phyloP scores from a whole-genome alignment of 2,113 vertebrate species.

The Pelusios castaneus region DNA sequence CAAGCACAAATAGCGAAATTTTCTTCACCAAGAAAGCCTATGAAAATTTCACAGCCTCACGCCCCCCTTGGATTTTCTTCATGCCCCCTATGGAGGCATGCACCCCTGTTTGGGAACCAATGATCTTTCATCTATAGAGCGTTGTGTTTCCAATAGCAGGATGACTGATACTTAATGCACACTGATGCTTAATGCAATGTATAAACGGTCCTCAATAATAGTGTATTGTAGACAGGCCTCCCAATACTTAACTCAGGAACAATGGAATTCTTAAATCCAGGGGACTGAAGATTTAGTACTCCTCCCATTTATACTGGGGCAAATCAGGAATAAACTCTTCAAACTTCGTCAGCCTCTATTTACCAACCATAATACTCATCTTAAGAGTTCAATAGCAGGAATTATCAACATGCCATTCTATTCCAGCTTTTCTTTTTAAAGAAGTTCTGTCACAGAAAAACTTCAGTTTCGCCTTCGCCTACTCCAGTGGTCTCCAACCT shows the following conservation, averaged over 20 bases:
- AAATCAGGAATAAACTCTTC: not conserved
- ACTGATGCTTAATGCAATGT: not conserved
- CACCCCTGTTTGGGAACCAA: too few species aligned
- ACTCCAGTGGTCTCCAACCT: too few species aligned
- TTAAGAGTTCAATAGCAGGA: not conserved
- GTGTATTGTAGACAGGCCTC: not conserved
- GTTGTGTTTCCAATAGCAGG: not conserved
- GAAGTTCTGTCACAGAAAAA: fast-evolving
- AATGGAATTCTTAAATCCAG: not conserved
- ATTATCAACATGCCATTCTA: not conserved
- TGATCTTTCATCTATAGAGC: not conserved
- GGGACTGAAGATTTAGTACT: not conserved
- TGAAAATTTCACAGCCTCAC: too few species aligned
- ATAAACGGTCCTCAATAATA: not conserved
- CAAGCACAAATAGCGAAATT: too few species aligned
- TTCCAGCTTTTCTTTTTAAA: not conserved
- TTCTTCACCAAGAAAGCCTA: too few species aligned
- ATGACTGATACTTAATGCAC: not conserved
- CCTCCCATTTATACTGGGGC: not conserved
- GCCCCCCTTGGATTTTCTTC: too few species aligned
- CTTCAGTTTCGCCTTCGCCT: not conserved
- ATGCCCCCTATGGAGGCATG: too few species aligned
- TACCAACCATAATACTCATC: not conserved
- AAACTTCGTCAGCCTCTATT: not conserved
- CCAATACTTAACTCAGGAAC: not conserved